Conservation (phyloP, 2,797 vertebrate genomes). For the Poecilia picta region DNA sequence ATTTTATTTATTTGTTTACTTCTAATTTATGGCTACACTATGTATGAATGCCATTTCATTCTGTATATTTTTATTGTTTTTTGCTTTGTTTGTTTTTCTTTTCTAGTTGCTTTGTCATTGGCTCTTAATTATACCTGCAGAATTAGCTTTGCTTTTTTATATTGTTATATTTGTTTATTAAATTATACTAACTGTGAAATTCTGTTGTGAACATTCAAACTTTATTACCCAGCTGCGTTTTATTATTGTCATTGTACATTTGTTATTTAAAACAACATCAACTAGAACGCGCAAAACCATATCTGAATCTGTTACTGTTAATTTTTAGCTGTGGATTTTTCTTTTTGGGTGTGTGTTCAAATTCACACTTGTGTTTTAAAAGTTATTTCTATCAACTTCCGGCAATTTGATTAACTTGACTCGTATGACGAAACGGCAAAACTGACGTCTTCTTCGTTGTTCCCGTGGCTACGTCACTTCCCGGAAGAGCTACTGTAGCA, state of each 20-base stretch:
- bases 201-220: background rate
- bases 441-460: background rate
- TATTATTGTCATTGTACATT: background rate
- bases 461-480: constrained; percentile 56
- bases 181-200: background rate
- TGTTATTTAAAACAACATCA: background rate
- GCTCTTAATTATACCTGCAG: background rate
- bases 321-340: background rate
- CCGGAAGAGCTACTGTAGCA: constrained; percentile 59
- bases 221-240: background rate
- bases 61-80: too few relatives aligned
- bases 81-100: too few relatives aligned
- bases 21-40: too few relatives aligned
- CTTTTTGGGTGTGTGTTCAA: background rate
- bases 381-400: background rate
- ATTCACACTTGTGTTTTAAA: background rate
- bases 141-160: background rate
- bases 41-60: too few relatives aligned
- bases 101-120: too few relatives aligned
- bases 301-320: background rate
- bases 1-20: too few relatives aligned
- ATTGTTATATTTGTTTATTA: too few relatives aligned
- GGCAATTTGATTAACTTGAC: background rate
- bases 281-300: background rate
- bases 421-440: constrained; percentile 11